Base-by-base conservation (phyloP, 2,888 invertebrate species). In the Drosophila prostipennis region DNA sequence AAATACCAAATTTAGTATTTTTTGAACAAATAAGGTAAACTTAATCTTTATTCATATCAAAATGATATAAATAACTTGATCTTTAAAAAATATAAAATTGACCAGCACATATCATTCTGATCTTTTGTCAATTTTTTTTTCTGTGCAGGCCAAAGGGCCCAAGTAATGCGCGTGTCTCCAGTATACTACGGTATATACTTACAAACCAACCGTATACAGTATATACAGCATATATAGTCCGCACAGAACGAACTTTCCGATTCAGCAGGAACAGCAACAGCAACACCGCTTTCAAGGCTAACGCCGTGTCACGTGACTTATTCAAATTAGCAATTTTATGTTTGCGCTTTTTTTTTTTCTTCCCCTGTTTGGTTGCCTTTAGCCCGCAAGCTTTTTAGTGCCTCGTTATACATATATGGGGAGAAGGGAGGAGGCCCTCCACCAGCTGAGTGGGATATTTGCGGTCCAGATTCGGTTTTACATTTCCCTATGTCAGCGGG, bases 261-360 rank as follows among this genome's bases (percentile, higher is more conserved):
- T 48, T 48, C 48, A 34, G 34, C 46, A 34, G 5, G 34, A 34
- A 11, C 11, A 13, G 34, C 46, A 34, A 7, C 39, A 34, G 11
- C 34, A 34, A 3, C 34, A 42, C 16, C 32, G 56, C 57, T 74
- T 58, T 65, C 71, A 71, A 74, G 75, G 71, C 59, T 63, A 58
- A 45, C 52, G 52, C 58, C 63, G 73, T 82, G 76, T 87, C 87
- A 85, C 86, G 88, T 84, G 83, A 84, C 88, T 87, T 84, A 84
- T 84, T 87, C 85, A 84, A 84, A 84, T 87, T 84, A 84, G 80
- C 76, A 87, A 82, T 85, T 84, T 87, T 76, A 81, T 87, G 79
- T 81, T 84, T 78, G 81, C 78, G 72, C 79, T 83, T 77, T 75
- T 67, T 49, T 63, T 13, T 14, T 40, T 29, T 26, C 26, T 26